Percentiles rank a stretch among this genome's conserved stretches.
These are phyloP conservation scores for Dinocampus coccinellae DNA, from an alignment of 2,888 invertebrate genomes.

Conservation along the genomic window DNA sequence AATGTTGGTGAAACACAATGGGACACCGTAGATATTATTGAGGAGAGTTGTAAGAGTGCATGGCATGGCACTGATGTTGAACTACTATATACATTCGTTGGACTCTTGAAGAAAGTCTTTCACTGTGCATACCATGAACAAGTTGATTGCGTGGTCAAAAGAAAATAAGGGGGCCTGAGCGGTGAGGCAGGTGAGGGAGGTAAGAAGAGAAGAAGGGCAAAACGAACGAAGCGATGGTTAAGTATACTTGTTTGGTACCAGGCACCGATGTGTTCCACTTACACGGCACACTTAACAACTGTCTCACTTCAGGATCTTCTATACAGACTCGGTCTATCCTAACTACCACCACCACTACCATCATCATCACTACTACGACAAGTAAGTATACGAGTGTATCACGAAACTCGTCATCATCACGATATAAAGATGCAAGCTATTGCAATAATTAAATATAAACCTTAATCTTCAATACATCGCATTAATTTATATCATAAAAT, in stretches of 20 bases:
- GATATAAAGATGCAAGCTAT: not conserved
- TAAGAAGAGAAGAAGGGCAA: slow-evolving; percentile 41
- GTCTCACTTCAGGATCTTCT: slow-evolving; percentile 60
- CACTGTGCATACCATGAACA: slow-evolving; percentile 55
- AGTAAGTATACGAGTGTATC: not conserved
- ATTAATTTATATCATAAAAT: no score
- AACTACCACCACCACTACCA: slow-evolving; percentile 8
- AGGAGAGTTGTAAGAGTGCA: slow-evolving; percentile 2
- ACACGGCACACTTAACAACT: slow-evolving; percentile 66
- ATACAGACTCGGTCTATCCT: slow-evolving; percentile 58
- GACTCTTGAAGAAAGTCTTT: slow-evolving; percentile 68
- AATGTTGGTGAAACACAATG: not conserved
- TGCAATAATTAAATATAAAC: not conserved
- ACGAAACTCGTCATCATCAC: not conserved
- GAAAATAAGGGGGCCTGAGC: slow-evolving; percentile 29
- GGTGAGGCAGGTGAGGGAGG: slow-evolving; percentile 14
- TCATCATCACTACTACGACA: no score
- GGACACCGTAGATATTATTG: not conserved
- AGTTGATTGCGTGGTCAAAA: slow-evolving; percentile 37
- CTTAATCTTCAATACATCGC: not conserved
- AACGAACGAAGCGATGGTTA: slow-evolving; percentile 59
- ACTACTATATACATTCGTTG: not conserved
- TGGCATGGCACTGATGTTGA: slow-evolving; percentile 17
- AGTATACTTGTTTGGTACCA: slow-evolving; percentile 67
- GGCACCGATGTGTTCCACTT: slow-evolving; percentile 69